Percentiles rank a stretch among this genome's conserved stretches.
These are phyloP conservation scores for Eucera pruinosa DNA, from an alignment of 2,888 invertebrate genomes.

Conservation along the genomic window DNA sequence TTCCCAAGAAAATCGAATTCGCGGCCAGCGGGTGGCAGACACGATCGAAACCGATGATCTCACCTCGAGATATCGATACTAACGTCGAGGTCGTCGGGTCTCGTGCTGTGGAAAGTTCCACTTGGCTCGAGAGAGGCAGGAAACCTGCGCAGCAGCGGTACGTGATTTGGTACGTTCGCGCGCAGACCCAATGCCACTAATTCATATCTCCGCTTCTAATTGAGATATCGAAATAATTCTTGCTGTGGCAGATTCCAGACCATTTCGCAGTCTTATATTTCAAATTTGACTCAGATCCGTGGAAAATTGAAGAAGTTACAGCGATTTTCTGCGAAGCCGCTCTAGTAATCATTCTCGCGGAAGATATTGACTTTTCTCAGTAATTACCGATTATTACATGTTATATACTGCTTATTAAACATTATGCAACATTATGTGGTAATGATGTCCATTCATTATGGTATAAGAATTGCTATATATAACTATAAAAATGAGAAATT, in stretches of 20 bases:
- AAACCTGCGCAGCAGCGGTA: slow-evolving; percentile 80
- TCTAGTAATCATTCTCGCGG: not conserved
- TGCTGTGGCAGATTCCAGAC: slow-evolving; percentile 68
- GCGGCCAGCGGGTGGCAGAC: slow-evolving; percentile 13
- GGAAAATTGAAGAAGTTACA: slow-evolving; percentile 39
- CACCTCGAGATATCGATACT: slow-evolving; percentile 69
- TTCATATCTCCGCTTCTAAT: slow-evolving; percentile 70
- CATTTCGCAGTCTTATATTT: slow-evolving; percentile 77
- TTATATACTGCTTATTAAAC: not conserved
- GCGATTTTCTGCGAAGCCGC: slow-evolving; percentile 39
- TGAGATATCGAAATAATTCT: slow-evolving; percentile 58
- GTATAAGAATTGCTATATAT: too few relatives aligned
- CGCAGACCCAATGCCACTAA: slow-evolving; percentile 74
- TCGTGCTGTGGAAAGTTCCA: slow-evolving; percentile 79
- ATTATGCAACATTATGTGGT: not conserved
- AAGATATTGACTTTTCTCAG: slow-evolving; percentile 13
- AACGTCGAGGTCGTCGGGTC: slow-evolving; percentile 69
- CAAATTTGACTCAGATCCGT: slow-evolving; percentile 60
- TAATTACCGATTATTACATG: not conserved
- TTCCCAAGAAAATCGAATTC: slow-evolving; percentile 17
- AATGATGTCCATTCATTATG: too few relatives aligned
- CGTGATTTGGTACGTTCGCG: slow-evolving; percentile 61
- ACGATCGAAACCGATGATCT: slow-evolving; percentile 63
- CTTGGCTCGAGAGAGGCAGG: slow-evolving; percentile 82
- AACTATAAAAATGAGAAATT: too few relatives aligned